These are phyloP conservation scores for Sturnus vulgaris DNA, from an alignment of 2,113 vertebrate species.

Conservation along the genomic window DNA sequence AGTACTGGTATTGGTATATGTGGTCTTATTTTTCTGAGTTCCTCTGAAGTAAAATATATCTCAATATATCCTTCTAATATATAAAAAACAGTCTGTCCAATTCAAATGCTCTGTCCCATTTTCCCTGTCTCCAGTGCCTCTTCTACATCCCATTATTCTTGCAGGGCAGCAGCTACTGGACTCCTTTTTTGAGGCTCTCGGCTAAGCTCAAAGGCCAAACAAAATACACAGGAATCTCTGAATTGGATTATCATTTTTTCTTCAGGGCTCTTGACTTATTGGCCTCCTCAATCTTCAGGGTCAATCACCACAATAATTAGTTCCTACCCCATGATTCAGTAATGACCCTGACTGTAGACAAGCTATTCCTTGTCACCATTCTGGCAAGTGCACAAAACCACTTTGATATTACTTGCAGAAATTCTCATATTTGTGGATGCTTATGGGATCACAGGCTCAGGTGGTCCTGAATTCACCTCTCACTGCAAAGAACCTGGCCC, in stretches of 20 bases:
- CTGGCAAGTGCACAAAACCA: background rate
- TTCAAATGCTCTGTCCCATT: slow-evolving; percentile 1
- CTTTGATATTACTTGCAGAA: background rate
- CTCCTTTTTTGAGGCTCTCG: background rate
- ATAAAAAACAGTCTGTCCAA: background rate
- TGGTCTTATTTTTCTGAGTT: background rate
- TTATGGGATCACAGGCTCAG: background rate
- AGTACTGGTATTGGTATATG: background rate
- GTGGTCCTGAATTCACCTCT: background rate
- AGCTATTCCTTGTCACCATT: background rate
- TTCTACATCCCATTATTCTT: background rate
- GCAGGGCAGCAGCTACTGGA: background rate
- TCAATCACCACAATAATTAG: background rate
- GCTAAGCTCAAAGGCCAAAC: background rate
- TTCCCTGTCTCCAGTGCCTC: background rate
- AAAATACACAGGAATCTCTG: background rate
- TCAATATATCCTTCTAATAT: background rate
- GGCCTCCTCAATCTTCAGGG: background rate
- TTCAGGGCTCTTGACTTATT: background rate
- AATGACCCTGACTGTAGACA: background rate
- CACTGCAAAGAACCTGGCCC: background rate
- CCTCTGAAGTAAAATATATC: background rate
- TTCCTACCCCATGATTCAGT: background rate
- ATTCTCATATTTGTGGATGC: background rate
- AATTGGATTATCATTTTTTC: background rate